Conservation (phyloP, 1,140 invertebrate genomes). For the Pachyrhynchus sulphureomaculatus region DNA sequence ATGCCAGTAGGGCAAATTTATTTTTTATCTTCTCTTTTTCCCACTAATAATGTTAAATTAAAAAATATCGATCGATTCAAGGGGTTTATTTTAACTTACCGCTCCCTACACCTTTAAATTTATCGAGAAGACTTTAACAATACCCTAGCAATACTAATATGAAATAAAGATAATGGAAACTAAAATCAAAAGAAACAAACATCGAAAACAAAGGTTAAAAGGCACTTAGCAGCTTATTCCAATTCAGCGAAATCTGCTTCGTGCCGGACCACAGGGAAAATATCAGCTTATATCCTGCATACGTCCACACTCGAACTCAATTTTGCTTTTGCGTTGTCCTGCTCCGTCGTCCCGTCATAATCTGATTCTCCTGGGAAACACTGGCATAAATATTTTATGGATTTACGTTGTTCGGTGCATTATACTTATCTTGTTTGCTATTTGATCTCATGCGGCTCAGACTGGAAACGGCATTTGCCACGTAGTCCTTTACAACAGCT, state of each 20-base stretch:
- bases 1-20: too few species aligned
- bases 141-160: too few species aligned
- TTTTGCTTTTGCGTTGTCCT: slow-evolving; percentile 24
- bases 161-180: not conserved
- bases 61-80: too few species aligned
- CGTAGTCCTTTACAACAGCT: slow-evolving; percentile 17
- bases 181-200: not conserved
- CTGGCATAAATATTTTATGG: slow-evolving; percentile 52
- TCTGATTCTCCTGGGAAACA: slow-evolving; percentile 45
- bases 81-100: too few species aligned
- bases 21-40: too few species aligned
- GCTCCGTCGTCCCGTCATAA: slow-evolving; percentile 46
- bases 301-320: slow-evolving; percentile 27
- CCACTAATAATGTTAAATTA: too few species aligned
- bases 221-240: slow-evolving; percentile 31
- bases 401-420: slow-evolving; percentile 52
- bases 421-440: slow-evolving; percentile 52
- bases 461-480: slow-evolving; percentile 15
- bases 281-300: slow-evolving; percentile 33
- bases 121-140: too few species aligned
- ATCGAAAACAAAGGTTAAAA: slow-evolving; percentile 16
- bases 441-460: slow-evolving; percentile 46
- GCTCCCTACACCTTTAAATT: too few species aligned
- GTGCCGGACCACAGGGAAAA: slow-evolving; percentile 29
- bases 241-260: slow-evolving; percentile 23